Conservation (phyloP, 2,888 invertebrate genomes). For the Leptura quadrifasciata region DNA sequence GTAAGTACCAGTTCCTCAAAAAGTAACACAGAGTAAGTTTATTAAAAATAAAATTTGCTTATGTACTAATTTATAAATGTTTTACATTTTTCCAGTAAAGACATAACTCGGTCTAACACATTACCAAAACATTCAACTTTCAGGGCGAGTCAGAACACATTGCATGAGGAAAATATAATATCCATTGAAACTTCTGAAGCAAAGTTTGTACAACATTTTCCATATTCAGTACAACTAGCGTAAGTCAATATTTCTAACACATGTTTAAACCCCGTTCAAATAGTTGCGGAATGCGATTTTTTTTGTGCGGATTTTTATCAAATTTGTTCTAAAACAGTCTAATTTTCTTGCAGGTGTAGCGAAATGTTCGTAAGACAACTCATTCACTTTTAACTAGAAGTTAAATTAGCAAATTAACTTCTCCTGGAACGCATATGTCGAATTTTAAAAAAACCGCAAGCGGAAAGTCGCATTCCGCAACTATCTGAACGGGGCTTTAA, state of each 20-base stretch:
- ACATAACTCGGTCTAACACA: constrained; percentile 15
- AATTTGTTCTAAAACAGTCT: too few relatives aligned
- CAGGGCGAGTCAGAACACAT: constrained; percentile 9
- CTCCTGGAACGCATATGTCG: too few relatives aligned
- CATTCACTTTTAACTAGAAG: too few relatives aligned
- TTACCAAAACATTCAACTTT: not conserved
- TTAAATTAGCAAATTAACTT: too few relatives aligned
- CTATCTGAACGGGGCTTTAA: too few relatives aligned
- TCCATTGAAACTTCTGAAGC: constrained; percentile 69
- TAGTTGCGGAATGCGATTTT: too few relatives aligned
- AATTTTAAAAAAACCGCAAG: too few relatives aligned
- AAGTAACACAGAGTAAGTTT: constrained; percentile 28
- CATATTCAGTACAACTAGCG: constrained; percentile 71
- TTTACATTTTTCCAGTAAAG: constrained; percentile 18
- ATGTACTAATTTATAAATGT: not conserved
- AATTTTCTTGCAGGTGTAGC: too few relatives aligned
- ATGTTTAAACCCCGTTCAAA: too few relatives aligned
- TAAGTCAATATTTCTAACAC: constrained; percentile 63
- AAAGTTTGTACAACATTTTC: constrained; percentile 68
- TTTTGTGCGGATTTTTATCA: too few relatives aligned
- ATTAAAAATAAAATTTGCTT: not conserved
- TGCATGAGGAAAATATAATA: constrained; percentile 55
- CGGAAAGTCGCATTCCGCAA: too few relatives aligned
- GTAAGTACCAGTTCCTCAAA: constrained; percentile 49
- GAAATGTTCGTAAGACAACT: too few relatives aligned